Evolutionary conservation across 64 coral and sea anemone genomes (phyloP).

Genomic region (Exaiptasia diaphana): DNA sequence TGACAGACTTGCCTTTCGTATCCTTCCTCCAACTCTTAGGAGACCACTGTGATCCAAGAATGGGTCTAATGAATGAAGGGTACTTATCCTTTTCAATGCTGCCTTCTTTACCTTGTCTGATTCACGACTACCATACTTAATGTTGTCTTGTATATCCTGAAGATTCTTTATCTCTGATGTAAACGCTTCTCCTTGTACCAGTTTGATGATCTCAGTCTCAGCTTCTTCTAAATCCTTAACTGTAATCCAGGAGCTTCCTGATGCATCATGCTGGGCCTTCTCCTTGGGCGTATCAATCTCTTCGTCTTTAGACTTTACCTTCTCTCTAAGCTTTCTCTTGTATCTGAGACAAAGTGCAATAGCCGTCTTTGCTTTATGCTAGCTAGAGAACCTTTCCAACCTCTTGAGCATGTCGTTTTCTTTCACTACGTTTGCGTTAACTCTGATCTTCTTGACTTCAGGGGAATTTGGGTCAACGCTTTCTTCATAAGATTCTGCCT

Average conservation of each 20-base stretch:
- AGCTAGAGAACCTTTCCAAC: conserved; percentile 22
- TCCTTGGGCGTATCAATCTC: not conserved
- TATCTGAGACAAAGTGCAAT: conserved; percentile 18
- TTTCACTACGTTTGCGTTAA: not conserved
- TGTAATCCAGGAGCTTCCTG: not conserved
- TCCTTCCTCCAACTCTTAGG: conserved; percentile 5
- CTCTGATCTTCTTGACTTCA: conserved; percentile 12
- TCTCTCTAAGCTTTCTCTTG: not conserved
- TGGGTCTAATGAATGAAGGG: conserved; percentile 10
- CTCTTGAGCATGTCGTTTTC: conserved; percentile 25
- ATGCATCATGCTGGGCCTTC: not conserved
- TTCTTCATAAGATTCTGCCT: conserved; percentile 21
- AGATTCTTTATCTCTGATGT: conserved; percentile 24
- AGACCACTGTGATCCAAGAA: conserved; percentile 1
- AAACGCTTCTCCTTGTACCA: conserved; percentile 18
- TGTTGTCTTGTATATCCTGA: not conserved
- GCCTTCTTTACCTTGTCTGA: conserved; percentile 42
- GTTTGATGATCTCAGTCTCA: conserved; percentile 29
- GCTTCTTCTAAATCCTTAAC: conserved; percentile 20
- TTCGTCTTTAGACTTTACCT: not conserved
- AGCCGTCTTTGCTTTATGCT: conserved; percentile 19
- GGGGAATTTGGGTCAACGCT: conserved; percentile 12
- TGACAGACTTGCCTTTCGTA: not conserved
- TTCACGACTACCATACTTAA: not conserved
- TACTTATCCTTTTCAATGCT: not conserved